A percentile compares a stretch with the other conserved stretches of the same genome.
Evolutionary conservation across 2,797 vertebrate genomes (phyloP).

Genomic region (Eulemur rubriventer): DNA sequence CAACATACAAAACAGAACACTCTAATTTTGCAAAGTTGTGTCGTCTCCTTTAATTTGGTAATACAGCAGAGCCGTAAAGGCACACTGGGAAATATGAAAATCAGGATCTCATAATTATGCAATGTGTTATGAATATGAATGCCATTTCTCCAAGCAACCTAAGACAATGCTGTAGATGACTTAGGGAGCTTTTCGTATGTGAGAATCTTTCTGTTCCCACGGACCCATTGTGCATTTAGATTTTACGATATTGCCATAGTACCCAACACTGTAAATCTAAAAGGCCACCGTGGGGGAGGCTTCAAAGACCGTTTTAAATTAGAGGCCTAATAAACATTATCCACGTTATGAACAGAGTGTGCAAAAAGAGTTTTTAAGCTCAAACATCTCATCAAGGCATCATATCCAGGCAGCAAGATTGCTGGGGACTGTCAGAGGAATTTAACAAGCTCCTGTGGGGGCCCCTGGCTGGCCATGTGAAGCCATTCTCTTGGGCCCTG

Average conservation of each 20-base stretch:
- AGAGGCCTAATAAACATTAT: not conserved
- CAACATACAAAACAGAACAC: conserved; percentile 56
- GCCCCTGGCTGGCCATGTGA: not conserved
- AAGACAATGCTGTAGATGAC: conserved; percentile 64
- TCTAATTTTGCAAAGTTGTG: conserved; percentile 72
- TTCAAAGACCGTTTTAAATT: conserved; percentile 39
- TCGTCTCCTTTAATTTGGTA: conserved; percentile 77
- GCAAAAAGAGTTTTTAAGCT: not conserved
- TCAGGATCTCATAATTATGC: conserved; percentile 74
- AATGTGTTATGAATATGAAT: conserved; percentile 74
- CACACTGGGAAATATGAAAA: conserved; percentile 76
- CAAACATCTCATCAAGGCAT: not conserved
- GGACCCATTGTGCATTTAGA: conserved; percentile 41
- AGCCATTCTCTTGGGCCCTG: not conserved
- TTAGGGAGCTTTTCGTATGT: conserved; percentile 25
- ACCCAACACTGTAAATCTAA: conserved; percentile 44
- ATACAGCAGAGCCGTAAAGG: conserved; percentile 59
- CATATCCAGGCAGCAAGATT: not conserved
- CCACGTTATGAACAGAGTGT: not conserved
- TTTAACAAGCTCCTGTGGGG: not conserved
- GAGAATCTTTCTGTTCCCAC: conserved; percentile 70
- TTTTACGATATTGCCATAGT: conserved; percentile 63
- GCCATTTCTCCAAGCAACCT: conserved; percentile 68
- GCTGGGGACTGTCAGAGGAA: not conserved
- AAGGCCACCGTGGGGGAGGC: not conserved